Base-by-base conservation (phyloP, 2,797 vertebrate genomes). In the Sciurus carolinensis region DNA sequence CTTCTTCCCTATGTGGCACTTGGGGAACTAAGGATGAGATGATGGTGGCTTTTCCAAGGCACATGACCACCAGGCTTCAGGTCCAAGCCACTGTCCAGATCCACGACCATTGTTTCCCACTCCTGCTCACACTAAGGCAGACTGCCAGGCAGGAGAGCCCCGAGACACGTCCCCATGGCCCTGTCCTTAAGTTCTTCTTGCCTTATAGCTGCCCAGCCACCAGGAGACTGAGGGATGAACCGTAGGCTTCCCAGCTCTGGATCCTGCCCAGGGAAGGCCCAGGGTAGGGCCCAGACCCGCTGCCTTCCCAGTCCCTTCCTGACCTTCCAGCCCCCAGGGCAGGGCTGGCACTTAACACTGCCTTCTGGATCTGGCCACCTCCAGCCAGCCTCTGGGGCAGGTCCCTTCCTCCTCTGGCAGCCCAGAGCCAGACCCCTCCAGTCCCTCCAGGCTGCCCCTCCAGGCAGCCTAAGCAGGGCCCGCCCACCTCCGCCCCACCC, bases 401-500 rank as follows among this genome's bases (percentile, higher is more conserved):
- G 36, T 26, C 83, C 89, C 57, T 94, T 73, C 86, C 62, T 20
- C n/a, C 36, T 7, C 42, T 0, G 1, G 73, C 81, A 24, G 75
- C 67, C 94, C 82, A 22, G 90, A 84, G 7, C 76, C 94, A 24
- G 44, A 72, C 44, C n/a, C 1, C 9, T 26, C 22, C 87, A 86
- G 73, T 73, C 59, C 36, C 39, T 13, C 22, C 33, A 28, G 66
- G 87, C 91, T 36, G 47, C 81, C 82, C 14, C n/a, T 73, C 59
- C 71, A 79, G 83, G 39, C 39, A 39, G 39, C 39, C 82, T 81
- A 30, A 90, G 69, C 96, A 95, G 95, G 80, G 79, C 69, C 39
- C 28, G 59, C 17, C 83, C 82, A 17, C 0, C 44, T 24, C n/a
- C 72, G 22, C 28, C 50, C 59, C 64, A 8, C 66, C 47, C 87